Base-by-base conservation (phyloP, 1,140 invertebrate genomes). In the Monomorium pharaonis region DNA sequence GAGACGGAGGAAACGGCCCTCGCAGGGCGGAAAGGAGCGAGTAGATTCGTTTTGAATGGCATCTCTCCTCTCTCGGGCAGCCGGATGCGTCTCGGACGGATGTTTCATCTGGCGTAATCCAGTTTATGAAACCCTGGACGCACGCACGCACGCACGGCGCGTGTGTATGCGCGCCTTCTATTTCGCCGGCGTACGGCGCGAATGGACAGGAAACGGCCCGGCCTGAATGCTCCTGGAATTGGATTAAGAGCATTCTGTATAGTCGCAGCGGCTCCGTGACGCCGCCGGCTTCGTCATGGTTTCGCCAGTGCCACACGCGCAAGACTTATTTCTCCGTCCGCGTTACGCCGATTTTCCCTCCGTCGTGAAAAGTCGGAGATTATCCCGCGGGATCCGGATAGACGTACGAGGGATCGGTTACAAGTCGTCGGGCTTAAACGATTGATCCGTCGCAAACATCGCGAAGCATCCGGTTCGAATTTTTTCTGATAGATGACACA, bases 141-240 rank as follows among this genome's bases (percentile, higher is more conserved):
- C 42, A 70, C 69, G 33, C 30, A n/a, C 42, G 42, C 18, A 76
- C 44, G 37, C 7, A 54, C 27, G 14, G 14, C 27, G 14, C 47
- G 77, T 78, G 60, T 76, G 89, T 87, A 86, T 86, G 88, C 81
- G 83, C 75, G 65, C 78, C 87, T 92, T 90, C 86, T 90, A 89
- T 86, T 89, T 92, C 88, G 89, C 85, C 90, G 88, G 84, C 78
- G 37, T 44, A 85, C 88, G 70, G 75, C 63, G 90, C 92, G 91
- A 93, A 94, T 93, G 91, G 91, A 93, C 93, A 93, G 92, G 93
- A 94, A 94, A 92, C 92, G 86, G 89, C 87, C 87, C 63, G 89
- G 86, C 63, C 85, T 93, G 91, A 93, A 93, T 92, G 86, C 90
- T 87, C 76, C 80, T 91, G 84, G 88, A 91, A 91, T 92, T 92